Percentiles rank a stretch among this genome's conserved stretches.
These are phyloP conservation scores for Brachionus rotundiformis DNA, from an alignment of 1,140 invertebrate genomes.

Conservation along the genomic window DNA sequence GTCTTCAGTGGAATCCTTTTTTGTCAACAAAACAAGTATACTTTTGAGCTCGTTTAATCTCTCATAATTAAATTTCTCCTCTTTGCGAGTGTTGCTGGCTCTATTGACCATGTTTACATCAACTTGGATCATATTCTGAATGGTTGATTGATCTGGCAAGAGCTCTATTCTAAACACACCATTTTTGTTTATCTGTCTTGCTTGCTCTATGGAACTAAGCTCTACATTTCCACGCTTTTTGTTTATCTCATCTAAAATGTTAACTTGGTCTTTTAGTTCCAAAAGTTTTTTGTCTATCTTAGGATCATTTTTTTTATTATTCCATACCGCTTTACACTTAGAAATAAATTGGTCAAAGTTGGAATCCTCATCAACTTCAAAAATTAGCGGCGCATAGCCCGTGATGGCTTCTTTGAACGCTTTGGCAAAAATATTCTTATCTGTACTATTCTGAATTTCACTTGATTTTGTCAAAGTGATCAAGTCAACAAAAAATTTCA, in stretches of 20 bases:
- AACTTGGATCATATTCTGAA: conserved; percentile 9
- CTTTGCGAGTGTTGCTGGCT: background rate
- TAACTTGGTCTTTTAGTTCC: conserved; percentile 55
- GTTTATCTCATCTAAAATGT: conserved; percentile 58
- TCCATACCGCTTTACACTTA: conserved; percentile 57
- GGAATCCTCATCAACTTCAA: conserved; percentile 54
- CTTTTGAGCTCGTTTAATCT: conserved; percentile 18
- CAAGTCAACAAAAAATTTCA: conserved; percentile 61
- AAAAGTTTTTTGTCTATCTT: conserved; percentile 58
- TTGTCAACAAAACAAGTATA: background rate
- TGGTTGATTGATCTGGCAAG: background rate
- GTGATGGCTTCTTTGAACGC: conserved; percentile 57
- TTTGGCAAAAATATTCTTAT: conserved; percentile 53
- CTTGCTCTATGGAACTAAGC: conserved; percentile 58
- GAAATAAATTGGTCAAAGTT: conserved; percentile 56
- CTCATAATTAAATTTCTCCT: background rate
- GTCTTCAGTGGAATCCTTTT: background rate
- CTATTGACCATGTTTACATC: background rate
- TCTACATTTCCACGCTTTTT: conserved; percentile 59
- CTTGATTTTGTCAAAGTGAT: conserved; percentile 58
- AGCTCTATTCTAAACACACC: conserved; percentile 57
- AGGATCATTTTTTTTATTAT: conserved; percentile 55
- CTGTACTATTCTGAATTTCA: conserved; percentile 56
- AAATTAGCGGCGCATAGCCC: conserved; percentile 61
- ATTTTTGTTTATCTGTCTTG: conserved; percentile 56